These are phyloP conservation scores for Netelia fuscicornis DNA, from an alignment of 2,888 invertebrate genomes.

Conservation along the genomic window DNA sequence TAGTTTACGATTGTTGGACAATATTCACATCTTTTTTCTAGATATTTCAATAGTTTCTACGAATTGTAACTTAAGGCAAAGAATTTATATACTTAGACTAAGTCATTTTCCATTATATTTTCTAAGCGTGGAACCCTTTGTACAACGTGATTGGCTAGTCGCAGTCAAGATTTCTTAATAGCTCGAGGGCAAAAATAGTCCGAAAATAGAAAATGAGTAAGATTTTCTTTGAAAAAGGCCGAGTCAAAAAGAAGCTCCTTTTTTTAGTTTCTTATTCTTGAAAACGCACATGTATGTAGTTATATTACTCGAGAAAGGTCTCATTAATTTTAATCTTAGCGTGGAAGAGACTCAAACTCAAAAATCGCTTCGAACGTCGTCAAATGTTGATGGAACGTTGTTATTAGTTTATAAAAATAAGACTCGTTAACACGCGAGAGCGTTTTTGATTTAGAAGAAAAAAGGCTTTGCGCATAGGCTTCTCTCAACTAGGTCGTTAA, in stretches of 20 bases:
- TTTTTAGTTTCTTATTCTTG: neutral
- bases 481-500: conserved; percentile 42
- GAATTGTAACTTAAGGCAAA: conserved; percentile 39
- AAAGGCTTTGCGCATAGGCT: conserved; percentile 34
- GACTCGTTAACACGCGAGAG: conserved; percentile 47
- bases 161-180: conserved; percentile 20
- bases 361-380: conserved; percentile 50
- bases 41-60: neutral
- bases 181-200: conserved; percentile 34
- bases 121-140: conserved; percentile 17
- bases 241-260: conserved; percentile 31
- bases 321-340: conserved; percentile 48
- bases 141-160: conserved; percentile 1
- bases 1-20: no score
- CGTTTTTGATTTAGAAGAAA: conserved; percentile 21
- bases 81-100: neutral
- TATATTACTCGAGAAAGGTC: conserved; percentile 34
- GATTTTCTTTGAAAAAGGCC: conserved; percentile 42
- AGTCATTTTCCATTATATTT: conserved; percentile 21
- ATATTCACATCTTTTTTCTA: no score
- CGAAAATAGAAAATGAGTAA: neutral
- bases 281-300: neutral
- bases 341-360: conserved; percentile 15
- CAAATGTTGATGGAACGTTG: conserved; percentile 28
- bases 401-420: conserved; percentile 48